Conservation (phyloP, 1,140 invertebrate genomes). For the Rhyzopertha dominica region DNA sequence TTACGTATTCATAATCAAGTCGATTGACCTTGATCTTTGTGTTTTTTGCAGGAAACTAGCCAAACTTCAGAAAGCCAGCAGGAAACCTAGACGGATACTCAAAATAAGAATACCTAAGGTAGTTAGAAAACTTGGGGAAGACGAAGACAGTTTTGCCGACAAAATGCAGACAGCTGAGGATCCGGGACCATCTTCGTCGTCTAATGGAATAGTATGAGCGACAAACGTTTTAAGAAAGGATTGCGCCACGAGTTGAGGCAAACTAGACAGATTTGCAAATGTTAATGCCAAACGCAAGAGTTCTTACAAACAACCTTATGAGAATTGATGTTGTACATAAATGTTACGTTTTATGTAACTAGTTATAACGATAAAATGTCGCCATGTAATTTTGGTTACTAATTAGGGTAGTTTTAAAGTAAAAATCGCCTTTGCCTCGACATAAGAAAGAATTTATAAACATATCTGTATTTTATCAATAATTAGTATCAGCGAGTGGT, state of each 20-base stretch:
- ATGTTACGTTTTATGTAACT: conserved; percentile 1
- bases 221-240: neutral
- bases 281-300: neutral
- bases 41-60: conserved; percentile 29
- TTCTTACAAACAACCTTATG: neutral
- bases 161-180: conserved; percentile 31
- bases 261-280: conserved; percentile 3
- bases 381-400: neutral
- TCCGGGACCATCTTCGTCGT: conserved; percentile 33
- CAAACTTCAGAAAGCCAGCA: conserved; percentile 25
- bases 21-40: conserved; percentile 4
- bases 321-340: conserved; percentile 1
- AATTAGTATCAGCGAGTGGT: neutral
- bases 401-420: too few species aligned
- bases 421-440: too few species aligned
- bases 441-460: conserved; percentile 6
- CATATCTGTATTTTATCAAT: neutral
- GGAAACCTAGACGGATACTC: conserved; percentile 20
- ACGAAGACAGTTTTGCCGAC: conserved; percentile 24
- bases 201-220: conserved; percentile 24
- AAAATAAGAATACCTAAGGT: conserved; percentile 27
- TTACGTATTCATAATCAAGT: neutral
- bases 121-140: conserved; percentile 21
- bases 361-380: conserved; percentile 10
- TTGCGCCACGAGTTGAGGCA: neutral